phyloP scores from a whole-genome alignment of 1,140 invertebrate genomes.

The Drosophila ohnishii region DNA sequence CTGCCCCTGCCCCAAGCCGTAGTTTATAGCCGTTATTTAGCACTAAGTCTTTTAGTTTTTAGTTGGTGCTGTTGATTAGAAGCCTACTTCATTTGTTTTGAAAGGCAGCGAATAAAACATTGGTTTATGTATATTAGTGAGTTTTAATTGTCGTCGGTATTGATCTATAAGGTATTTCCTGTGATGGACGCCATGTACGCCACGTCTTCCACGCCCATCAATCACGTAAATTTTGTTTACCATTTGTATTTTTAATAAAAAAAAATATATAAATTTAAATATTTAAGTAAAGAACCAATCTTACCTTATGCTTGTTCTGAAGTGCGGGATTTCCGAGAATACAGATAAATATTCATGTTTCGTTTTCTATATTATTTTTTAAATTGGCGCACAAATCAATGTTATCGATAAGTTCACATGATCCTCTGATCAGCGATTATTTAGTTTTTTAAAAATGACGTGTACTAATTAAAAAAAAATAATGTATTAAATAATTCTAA shows the following conservation, averaged over 20 bases:
- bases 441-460: too few relatives aligned
- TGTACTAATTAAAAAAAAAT: neutral
- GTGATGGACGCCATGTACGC: too few relatives aligned
- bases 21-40: conserved; percentile 41
- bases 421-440: neutral
- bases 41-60: conserved; percentile 43
- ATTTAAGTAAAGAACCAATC: too few relatives aligned
- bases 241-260: too few relatives aligned
- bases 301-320: too few relatives aligned
- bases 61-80: conserved; percentile 63
- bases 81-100: conserved; percentile 29
- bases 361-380: neutral
- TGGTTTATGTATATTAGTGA: conserved; percentile 21
- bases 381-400: neutral
- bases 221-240: too few relatives aligned
- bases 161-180: too few relatives aligned
- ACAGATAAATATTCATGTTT: too few relatives aligned
- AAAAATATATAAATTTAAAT: too few relatives aligned
- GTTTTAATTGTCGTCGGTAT: neutral
- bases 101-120: conserved; percentile 59
- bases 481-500: neutral
- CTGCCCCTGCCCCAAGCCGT: conserved; percentile 47
- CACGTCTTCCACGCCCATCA: too few relatives aligned
- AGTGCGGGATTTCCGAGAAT: too few relatives aligned
- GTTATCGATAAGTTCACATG: neutral